phyloP scores from a whole-genome alignment of 1,140 invertebrate species.

The Chymomyza costata region DNA sequence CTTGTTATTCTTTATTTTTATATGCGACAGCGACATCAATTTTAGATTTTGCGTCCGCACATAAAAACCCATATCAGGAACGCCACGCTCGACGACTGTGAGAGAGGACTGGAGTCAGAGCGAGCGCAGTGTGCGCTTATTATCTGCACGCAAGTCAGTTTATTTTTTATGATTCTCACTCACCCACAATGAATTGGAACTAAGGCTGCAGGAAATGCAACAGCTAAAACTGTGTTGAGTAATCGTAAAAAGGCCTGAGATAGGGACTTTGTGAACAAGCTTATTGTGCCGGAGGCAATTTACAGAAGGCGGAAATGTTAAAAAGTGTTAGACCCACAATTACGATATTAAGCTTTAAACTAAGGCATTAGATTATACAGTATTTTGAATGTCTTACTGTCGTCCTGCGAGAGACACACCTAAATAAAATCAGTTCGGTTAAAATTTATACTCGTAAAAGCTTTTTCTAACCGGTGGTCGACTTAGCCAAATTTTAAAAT shows the following conservation, averaged over 20 bases:
- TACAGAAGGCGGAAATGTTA: conserved; percentile 57
- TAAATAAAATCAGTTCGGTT: no score
- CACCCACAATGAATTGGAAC: conserved; percentile 53
- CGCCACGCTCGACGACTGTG: conserved; percentile 28
- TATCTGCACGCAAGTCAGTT: conserved; percentile 74
- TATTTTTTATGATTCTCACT: conserved; percentile 75
- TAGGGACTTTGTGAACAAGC: conserved; percentile 37
- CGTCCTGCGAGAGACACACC: no score
- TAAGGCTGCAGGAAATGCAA: conserved; percentile 39
- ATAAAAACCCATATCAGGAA: conserved; percentile 68
- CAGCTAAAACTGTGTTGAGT: conserved; percentile 35
- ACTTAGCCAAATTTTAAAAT: no score
- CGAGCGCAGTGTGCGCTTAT: conserved; percentile 46
- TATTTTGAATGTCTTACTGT: no score
- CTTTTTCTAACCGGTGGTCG: no score
- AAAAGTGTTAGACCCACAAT: conserved; percentile 44
- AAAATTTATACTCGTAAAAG: no score
- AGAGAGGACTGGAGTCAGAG: conserved; percentile 18
- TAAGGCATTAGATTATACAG: no score
- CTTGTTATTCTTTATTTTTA: conserved; percentile 72
- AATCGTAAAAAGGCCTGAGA: conserved; percentile 61
- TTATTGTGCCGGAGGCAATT: conserved; percentile 25
- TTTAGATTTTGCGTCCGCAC: conserved; percentile 72
- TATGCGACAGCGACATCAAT: conserved; percentile 71
- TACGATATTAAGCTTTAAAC: no score